A percentile compares a stretch with the other conserved stretches of the same genome.
These are phyloP conservation scores for Malthinus seriepunctatus DNA, from an alignment of 2,888 invertebrate species.

Conservation along the genomic window DNA sequence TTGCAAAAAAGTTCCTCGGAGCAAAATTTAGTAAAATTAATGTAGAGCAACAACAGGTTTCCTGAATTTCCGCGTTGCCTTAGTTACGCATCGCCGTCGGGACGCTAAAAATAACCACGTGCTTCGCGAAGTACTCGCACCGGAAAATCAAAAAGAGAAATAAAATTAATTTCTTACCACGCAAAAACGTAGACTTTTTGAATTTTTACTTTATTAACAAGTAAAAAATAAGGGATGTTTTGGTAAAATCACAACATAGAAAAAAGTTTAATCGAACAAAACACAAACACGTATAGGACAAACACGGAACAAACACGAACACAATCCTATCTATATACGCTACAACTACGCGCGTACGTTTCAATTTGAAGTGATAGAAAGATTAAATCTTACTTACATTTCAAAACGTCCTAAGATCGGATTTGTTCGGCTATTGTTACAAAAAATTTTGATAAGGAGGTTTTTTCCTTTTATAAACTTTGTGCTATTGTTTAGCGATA, in stretches of 20 bases:
- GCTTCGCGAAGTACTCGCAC: constrained; percentile 2
- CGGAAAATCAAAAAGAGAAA: constrained; percentile 2
- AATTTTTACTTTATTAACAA: too few relatives aligned
- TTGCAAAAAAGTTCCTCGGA: background rate
- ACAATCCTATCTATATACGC: constrained; percentile 4
- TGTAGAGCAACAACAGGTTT: constrained; percentile 18
- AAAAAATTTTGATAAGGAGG: too few relatives aligned
- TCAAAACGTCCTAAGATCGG: constrained; percentile 21
- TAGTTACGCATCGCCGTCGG: constrained; percentile 19
- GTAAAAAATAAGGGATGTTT: too few relatives aligned
- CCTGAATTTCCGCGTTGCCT: constrained; percentile 14
- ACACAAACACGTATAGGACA: constrained; percentile 21
- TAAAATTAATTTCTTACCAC: constrained; percentile 13
- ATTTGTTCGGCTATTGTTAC: constrained; percentile 12
- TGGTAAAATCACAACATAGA: background rate
- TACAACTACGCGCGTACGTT: constrained; percentile 12
- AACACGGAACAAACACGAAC: constrained; percentile 22
- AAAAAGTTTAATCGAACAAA: constrained; percentile 6
- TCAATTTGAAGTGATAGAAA: constrained; percentile 1
- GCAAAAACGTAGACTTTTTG: constrained; percentile 8
- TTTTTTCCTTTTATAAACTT: background rate
- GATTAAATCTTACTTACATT: constrained; percentile 18
- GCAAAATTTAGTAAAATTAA: background rate
- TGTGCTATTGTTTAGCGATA: background rate
- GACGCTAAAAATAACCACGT: constrained; percentile 27